Conservation (phyloP, 1,140 invertebrate species). For the Listronotus bonariensis region DNA sequence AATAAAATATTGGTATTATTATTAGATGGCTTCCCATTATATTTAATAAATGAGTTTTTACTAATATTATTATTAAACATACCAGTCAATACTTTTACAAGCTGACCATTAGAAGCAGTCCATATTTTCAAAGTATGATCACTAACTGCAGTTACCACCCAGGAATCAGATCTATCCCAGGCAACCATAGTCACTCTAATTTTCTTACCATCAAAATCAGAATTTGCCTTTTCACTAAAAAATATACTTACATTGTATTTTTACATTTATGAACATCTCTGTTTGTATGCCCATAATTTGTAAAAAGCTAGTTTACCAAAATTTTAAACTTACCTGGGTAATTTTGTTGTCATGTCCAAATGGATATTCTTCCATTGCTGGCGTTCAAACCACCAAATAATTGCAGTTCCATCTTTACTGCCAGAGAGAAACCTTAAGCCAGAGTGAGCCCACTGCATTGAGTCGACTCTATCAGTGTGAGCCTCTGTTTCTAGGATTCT, state of each 20-base stretch:
- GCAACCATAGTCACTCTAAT: conserved; percentile 93
- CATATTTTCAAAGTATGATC: conserved; percentile 87
- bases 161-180: conserved; percentile 88
- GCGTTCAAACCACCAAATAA: conserved; percentile 89
- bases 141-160: conserved; percentile 88
- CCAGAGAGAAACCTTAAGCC: conserved; percentile 90
- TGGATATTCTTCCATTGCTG: conserved; percentile 85
- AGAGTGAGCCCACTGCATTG: conserved; percentile 90
- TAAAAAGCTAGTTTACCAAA: neutral
- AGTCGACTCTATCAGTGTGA: conserved; percentile 94
- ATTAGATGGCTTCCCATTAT: no score
- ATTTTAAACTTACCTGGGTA: conserved; percentile 62
- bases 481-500: conserved; percentile 83
- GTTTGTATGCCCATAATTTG: neutral
- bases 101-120: conserved; percentile 71
- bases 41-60: no score
- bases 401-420: conserved; percentile 94
- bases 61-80: neutral
- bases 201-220: conserved; percentile 68
- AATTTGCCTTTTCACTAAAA: conserved; percentile 60
- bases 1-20: no score
- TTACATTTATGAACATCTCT: neutral
- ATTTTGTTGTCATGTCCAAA: conserved; percentile 74
- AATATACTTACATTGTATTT: neutral
- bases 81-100: conserved; percentile 68